Evolutionary conservation across 30 jellyfish, hydroid and myxozoan species (phyloP).

Genomic region (Sanderia malayensis): DNA sequence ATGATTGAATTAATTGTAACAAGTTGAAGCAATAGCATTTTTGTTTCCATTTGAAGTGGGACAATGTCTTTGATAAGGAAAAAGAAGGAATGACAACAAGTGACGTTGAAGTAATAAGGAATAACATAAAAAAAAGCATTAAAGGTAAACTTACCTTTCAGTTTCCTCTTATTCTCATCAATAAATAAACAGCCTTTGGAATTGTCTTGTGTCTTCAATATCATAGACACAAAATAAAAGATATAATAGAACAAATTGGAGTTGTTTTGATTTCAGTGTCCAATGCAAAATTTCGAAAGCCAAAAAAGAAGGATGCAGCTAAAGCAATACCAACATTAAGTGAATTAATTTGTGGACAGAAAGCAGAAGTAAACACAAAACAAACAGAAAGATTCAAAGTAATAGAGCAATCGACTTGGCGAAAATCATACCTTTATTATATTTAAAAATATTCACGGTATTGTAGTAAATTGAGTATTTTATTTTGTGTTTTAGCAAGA

Average conservation of each 20-base stretch:
- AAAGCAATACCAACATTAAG: constrained; percentile 50
- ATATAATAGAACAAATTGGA: no score
- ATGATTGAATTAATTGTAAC: background rate
- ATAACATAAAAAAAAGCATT: background rate
- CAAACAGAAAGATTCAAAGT: no score
- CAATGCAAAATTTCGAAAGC: constrained; percentile 19
- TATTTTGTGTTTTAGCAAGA: constrained; percentile 1
- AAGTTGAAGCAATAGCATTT: background rate
- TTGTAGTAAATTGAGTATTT: no score
- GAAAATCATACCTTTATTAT: no score
- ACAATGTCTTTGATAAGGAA: background rate
- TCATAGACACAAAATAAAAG: no score
- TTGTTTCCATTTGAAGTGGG: background rate
- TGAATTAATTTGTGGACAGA: constrained; percentile 42
- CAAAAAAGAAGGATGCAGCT: background rate
- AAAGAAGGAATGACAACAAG: background rate
- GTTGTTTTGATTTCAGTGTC: constrained; percentile 21
- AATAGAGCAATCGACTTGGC: no score
- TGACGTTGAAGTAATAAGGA: background rate
- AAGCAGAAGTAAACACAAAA: constrained; percentile 21
- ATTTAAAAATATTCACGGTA: no score
- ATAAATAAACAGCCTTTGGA: no score
- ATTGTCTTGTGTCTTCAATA: no score
- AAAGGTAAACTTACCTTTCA: constrained; percentile 10
- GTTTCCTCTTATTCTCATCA: no score